Evolutionary conservation across 2,888 invertebrate species (phyloP), one percentile per base, ranked within the genome.

Genomic region (Isotomurus palustris): DNA sequence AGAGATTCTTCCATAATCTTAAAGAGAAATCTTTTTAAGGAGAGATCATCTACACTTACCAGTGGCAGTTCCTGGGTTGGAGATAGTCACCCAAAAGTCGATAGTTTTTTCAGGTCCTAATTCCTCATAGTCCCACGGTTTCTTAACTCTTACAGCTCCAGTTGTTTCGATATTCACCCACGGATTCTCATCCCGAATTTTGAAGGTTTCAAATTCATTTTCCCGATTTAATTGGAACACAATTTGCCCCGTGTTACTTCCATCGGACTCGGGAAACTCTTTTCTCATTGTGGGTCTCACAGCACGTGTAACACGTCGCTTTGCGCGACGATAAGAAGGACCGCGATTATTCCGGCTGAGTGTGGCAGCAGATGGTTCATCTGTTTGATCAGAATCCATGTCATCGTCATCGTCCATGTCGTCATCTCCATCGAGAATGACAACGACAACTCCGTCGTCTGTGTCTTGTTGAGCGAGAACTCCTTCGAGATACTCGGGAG

Each of bases 101-200:
- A 93, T 92, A 14, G 91, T 92, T 76, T 93, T 93, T 78, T 93
- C 92, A 2, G 91, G 90, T 25, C 92, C 92, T 47, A 93, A 78
- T 74, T 92, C 92, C 75, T 93, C 93, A 77, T 91, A 93, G 82
- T 93, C 92, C 93, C 93, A 93, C 84, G 91, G 91, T 84, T 91
- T 90, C 78, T 91, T 91, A 67, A 93, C 92, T 73, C 88, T 84
- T 73, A 93, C 91, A 56, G 90, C 88, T 71, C 93, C 93, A 78
- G 89, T 91, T 44, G 88, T 84, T 76, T 90, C 91, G 53, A 93
- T 91, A 44, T 88, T 89, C 56, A 93, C 91, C 92, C 93, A 93
- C 68, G 88, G 87, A 79, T 92, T 93, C 75, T 91, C 91, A 73
- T 92, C 92, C 72, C 92, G 82, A 73, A 93, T 91, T 78, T 92